Evolutionary conservation across 2,888 invertebrate species (phyloP), one percentile per base, ranked within the genome.

Genomic region (Eupithecia inturbata): DNA sequence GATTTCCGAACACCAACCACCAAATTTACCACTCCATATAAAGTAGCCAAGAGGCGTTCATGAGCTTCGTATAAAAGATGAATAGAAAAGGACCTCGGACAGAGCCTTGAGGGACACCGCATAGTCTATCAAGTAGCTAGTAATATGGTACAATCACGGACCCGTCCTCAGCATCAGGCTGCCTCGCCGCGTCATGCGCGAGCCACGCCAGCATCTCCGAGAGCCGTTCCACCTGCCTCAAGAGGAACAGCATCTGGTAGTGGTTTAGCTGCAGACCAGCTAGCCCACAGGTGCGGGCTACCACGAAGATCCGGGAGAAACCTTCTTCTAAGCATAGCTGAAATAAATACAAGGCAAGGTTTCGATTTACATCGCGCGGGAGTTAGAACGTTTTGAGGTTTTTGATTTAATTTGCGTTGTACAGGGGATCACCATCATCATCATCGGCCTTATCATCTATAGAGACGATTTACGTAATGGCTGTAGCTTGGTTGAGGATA

Each of bases 181-280:
- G 97, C 76, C 96, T 93, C 78, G 96, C 96, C 0, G 97, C 96
- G 87, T 98, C 98, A 75, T 97, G 95, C 3, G 97, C 95, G 57
- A 98, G 91, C 92, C 97, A 98, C 16, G 97, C 97, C 7, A 97
- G 95, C 92, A 98, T 94, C 90, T 98, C 98, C 0, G 97, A 95
- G 45, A 98, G 90, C 68, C 97, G 96, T 90, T 99, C 99, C 33
- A 97, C 95, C 82, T 98, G 95, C 70, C 99, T 95, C 89, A 98
- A 91, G 70, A 99, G 95, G 92, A 99, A 99, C 82, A 99, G 95
- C 92, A 97, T 97, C 93, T 99, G 99, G 91, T 97, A 98, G 90
- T 99, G 99, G 94, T 98, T 99, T 76, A 99, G 95, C 91, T 99
- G 99, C 5, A 98, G 95, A 79, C 98, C 98, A 70, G 98, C 96